These are phyloP conservation scores for Caranx ignobilis DNA, from an alignment of 2,113 vertebrate species.

Conservation along the genomic window DNA sequence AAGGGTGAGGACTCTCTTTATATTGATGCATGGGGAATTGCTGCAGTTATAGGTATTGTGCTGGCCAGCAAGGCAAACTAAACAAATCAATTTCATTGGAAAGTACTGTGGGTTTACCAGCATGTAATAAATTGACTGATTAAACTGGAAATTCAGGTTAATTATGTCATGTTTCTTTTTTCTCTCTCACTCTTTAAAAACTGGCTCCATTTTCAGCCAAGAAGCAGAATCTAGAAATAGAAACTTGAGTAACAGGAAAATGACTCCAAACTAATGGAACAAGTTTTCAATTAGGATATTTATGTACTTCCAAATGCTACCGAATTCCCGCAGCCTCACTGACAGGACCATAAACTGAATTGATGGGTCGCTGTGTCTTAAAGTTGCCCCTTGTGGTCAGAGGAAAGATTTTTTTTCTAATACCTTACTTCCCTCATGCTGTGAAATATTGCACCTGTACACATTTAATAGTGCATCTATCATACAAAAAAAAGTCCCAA, in stretches of 20 bases:
- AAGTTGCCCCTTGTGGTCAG: slow-evolving; percentile 51
- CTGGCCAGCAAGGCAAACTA: background rate
- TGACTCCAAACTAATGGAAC: slow-evolving; percentile 32
- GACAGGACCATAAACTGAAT: slow-evolving; percentile 68
- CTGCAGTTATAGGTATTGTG: background rate
- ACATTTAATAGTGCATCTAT: slow-evolving; percentile 57
- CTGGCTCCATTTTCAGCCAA: background rate
- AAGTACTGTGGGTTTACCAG: background rate
- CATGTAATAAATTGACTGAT: background rate
- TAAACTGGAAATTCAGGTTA: background rate
- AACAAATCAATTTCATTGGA: slow-evolving; percentile 27
- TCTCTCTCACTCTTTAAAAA: background rate
- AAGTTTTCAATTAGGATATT: slow-evolving; percentile 56
- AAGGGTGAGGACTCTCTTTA: slow-evolving; percentile 13
- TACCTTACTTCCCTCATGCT: slow-evolving; percentile 46
- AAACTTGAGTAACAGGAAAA: slow-evolving; percentile 13
- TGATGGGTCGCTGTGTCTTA: slow-evolving; percentile 50
- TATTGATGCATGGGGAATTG: slow-evolving; percentile 6
- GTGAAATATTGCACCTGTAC: slow-evolving; percentile 63
- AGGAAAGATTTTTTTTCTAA: slow-evolving; percentile 63
- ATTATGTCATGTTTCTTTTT: background rate
- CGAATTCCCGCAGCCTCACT: slow-evolving; percentile 32
- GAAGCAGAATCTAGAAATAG: background rate
- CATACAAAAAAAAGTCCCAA: slow-evolving; percentile 32
- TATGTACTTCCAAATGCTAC: slow-evolving; percentile 53